Percentiles rank a stretch among this genome's conserved stretches.
Evolutionary conservation across 2,797 vertebrate genomes (phyloP).

Genomic region (Avahi laniger): DNA sequence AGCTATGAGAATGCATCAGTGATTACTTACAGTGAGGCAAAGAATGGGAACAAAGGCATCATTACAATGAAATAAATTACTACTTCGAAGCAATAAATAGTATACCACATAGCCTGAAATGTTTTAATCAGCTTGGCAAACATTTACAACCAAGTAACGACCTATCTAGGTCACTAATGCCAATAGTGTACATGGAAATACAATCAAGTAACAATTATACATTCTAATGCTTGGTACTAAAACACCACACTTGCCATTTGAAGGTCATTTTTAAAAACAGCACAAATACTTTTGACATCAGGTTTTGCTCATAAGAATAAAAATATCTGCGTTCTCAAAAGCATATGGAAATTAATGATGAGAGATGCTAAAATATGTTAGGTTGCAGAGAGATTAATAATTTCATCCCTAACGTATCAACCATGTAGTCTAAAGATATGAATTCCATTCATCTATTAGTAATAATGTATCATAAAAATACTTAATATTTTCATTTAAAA

Average conservation of each 20-base stretch:
- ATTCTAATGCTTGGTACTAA: neutral
- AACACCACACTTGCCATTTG: conserved; percentile 15
- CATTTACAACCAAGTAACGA: conserved; percentile 33
- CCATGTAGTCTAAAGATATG: neutral
- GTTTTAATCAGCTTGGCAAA: conserved; percentile 31
- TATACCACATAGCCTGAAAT: neutral
- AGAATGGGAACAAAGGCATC: neutral
- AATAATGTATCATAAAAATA: neutral
- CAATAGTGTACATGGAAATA: neutral
- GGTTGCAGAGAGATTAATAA: neutral
- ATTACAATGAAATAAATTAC: conserved; percentile 23
- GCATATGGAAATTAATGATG: neutral
- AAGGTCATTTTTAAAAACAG: neutral
- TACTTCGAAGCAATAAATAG: conserved; percentile 24
- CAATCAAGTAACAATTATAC: conserved; percentile 19
- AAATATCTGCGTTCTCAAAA: neutral
- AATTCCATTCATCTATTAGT: neutral
- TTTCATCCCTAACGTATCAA: neutral
- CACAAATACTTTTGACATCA: neutral
- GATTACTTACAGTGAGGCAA: neutral
- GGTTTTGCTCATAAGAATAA: conserved; percentile 22
- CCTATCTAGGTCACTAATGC: conserved; percentile 37
- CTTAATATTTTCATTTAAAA: conserved; percentile 49
- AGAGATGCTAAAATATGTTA: neutral
- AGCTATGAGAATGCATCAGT: neutral